phyloP scores from a whole-genome alignment of 2,888 invertebrate species.

The Ormyrus pomaceus region DNA sequence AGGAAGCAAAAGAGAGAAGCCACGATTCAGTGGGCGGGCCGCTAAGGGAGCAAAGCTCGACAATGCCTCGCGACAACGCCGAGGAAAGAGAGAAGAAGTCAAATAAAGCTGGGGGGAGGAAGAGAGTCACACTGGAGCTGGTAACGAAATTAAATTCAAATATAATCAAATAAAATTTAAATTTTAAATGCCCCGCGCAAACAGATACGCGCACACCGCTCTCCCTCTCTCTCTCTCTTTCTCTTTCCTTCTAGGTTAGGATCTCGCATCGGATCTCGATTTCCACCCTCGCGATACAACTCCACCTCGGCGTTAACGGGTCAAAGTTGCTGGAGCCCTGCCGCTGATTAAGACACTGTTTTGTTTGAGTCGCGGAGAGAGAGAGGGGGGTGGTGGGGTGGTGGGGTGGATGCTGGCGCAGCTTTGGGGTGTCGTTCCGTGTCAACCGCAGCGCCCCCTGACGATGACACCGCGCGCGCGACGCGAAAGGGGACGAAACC shows the following conservation, averaged over 20 bases:
- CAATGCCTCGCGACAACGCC: slow-evolving; percentile 4
- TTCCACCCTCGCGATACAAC: slow-evolving; percentile 18
- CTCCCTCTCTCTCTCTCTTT: slow-evolving; percentile 6
- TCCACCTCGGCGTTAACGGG: slow-evolving; percentile 65
- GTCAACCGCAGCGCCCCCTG: slow-evolving; percentile 75
- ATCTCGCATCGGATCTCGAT: background rate
- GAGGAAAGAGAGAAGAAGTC: slow-evolving; percentile 30
- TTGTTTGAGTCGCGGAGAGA: slow-evolving; percentile 64
- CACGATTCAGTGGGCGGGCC: slow-evolving; percentile 49
- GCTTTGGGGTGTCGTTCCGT: slow-evolving; percentile 71
- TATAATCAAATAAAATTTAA: slow-evolving; percentile 76
- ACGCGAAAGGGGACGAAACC: slow-evolving; percentile 74
- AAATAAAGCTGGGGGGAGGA: slow-evolving; percentile 43
- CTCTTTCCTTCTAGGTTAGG: background rate
- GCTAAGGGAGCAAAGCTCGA: slow-evolving; percentile 43
- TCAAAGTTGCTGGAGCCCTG: slow-evolving; percentile 62
- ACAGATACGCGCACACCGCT: slow-evolving; percentile 19
- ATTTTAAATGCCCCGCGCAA: slow-evolving; percentile 69
- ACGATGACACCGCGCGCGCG: slow-evolving; percentile 72
- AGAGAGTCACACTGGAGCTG: slow-evolving; percentile 25
- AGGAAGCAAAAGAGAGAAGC: slow-evolving; percentile 1
- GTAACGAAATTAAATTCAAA: slow-evolving; percentile 74
- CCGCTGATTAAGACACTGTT: slow-evolving; percentile 72
- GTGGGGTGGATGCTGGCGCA: slow-evolving; percentile 38
- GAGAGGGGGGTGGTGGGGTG: slow-evolving; percentile 35